Percentiles rank a stretch among this genome's conserved stretches.
These are phyloP conservation scores for Sciurus carolinensis DNA, from an alignment of 2,797 vertebrate genomes.

Conservation along the genomic window DNA sequence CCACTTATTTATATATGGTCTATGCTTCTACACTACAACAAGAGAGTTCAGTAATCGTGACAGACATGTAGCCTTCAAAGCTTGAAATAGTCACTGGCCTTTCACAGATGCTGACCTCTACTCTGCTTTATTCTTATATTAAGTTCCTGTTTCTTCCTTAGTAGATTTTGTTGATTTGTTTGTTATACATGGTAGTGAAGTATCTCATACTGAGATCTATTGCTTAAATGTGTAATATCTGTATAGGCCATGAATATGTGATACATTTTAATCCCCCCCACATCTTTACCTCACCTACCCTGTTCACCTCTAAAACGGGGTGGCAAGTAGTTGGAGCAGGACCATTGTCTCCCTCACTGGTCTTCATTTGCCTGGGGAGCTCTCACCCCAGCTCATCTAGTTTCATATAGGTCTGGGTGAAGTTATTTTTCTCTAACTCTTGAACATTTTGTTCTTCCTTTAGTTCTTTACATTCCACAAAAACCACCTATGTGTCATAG, in stretches of 20 bases:
- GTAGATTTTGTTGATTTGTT: constrained; percentile 27
- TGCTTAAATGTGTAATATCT: background rate
- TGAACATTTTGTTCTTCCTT: background rate
- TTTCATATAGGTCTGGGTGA: background rate
- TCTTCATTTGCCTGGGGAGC: background rate
- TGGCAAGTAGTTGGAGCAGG: background rate
- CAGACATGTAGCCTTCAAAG: background rate
- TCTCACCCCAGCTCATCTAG: background rate
- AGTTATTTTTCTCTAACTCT: background rate
- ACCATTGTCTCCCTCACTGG: rapidly evolving
- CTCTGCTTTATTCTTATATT: constrained; percentile 18
- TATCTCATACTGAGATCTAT: background rate
- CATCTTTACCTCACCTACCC: background rate
- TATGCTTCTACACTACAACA: background rate
- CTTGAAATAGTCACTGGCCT: background rate
- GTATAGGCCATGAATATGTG: background rate
- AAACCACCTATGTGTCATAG: background rate
- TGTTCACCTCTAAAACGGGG: background rate
- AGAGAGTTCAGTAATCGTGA: background rate
- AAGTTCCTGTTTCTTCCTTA: background rate
- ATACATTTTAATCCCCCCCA: background rate
- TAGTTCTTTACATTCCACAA: background rate
- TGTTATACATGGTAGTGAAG: background rate
- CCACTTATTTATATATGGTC: background rate
- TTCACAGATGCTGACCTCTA: background rate